Evolutionary conservation across 1,140 invertebrate species (phyloP).

Genomic region (Frieseomelitta varia): DNA sequence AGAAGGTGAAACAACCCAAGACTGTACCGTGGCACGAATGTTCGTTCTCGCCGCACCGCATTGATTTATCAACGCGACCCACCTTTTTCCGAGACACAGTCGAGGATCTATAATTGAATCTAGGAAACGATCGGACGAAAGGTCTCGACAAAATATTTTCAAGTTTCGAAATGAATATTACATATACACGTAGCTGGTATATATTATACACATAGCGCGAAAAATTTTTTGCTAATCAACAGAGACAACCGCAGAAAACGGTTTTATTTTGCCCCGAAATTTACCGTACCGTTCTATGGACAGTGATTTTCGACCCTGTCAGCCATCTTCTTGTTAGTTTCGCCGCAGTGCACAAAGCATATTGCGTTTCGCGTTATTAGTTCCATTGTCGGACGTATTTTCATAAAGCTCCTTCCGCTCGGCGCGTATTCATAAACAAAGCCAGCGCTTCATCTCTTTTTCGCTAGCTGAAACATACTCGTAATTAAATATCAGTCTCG

Average conservation of each 20-base stretch:
- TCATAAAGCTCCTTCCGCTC: constrained; percentile 52
- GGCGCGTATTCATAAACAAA: constrained; percentile 64
- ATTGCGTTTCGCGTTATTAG: constrained; percentile 65
- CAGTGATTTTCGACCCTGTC: background rate
- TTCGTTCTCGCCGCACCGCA: constrained; percentile 9
- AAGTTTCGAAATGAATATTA: background rate
- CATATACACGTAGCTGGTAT: too few species aligned
- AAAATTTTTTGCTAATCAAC: background rate
- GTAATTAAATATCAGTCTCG: constrained; percentile 66
- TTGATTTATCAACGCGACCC: constrained; percentile 40
- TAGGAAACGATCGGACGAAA: constrained; percentile 49
- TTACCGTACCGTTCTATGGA: background rate
- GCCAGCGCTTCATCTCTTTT: constrained; percentile 38
- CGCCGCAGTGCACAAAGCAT: constrained; percentile 50
- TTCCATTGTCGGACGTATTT: constrained; percentile 60
- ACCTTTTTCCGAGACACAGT: constrained; percentile 42
- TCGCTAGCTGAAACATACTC: constrained; percentile 33
- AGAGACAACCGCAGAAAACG: background rate
- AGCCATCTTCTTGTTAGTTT: background rate
- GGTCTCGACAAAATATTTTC: constrained; percentile 23
- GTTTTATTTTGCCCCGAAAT: background rate
- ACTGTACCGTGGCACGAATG: constrained; percentile 15
- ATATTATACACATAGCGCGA: too few species aligned
- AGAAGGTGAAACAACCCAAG: constrained; percentile 13
- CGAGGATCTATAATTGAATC: constrained; percentile 71